Evolutionary conservation across 2,888 invertebrate genomes (phyloP), one percentile per base, ranked within the genome.

Genomic region (Netelia fuscicornis): DNA sequence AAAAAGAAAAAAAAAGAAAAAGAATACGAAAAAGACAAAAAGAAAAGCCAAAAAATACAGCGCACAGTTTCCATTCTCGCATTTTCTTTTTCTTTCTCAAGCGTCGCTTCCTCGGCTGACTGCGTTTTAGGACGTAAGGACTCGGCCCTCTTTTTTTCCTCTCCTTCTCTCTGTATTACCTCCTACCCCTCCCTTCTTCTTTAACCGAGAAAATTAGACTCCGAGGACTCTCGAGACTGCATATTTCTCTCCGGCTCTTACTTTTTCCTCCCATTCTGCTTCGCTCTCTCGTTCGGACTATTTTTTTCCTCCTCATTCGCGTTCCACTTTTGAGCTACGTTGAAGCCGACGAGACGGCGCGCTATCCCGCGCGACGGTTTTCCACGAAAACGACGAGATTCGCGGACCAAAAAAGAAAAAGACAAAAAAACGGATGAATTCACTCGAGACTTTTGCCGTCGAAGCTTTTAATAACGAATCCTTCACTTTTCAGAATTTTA

Each of bases 51-150:
- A 37, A 37, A 37, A 37, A 37, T 37, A 75, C 75, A 74, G 75
- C 65, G 58, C 71, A 70, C 65, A 79, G 71, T 82, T 84, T 76
- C 65, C 71, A 82, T 76, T 56, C 58, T 60, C 5, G 54, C 17
- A 60, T 44, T 60, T 60, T 44, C 54, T 13, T 30, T 10, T 60
- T 74, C 70, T 60, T 56, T 58, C 70, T 60, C 75, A 65, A 68
- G 37, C 58, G 17, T 64, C 77, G 52, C 77, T 48, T 77, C 65
- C 75, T 65, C 71, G 52, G 56, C 75, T 65, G 79, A 79, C 75
- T 85, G 78, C 77, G 78, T 85, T 71, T 79, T 82, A 85, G 81
- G 85, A 71, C 81, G 70, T 64, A 85, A 81, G 85, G 85, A 82
- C 81, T 85, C 48, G 68, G 23, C 20, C 70, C 78, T 71, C 54